Percentiles rank a stretch among this genome's conserved stretches.
Conservation (phyloP, 1,140 invertebrate genomes). For the Ips nitidus region DNA sequence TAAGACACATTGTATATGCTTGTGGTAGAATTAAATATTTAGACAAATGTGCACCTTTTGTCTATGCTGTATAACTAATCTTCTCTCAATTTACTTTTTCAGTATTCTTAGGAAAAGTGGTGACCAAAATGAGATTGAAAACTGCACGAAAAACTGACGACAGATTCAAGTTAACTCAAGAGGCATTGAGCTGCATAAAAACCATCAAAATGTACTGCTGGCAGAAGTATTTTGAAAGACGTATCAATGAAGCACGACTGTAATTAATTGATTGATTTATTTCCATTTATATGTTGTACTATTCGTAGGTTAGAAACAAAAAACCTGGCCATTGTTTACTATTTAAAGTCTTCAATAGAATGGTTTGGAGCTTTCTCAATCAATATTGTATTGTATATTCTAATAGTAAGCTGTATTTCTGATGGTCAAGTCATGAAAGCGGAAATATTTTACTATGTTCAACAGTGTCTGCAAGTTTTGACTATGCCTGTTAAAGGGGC, state of each 20-base stretch:
- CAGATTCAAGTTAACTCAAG: slow-evolving; percentile 41
- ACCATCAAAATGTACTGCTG: slow-evolving; percentile 46
- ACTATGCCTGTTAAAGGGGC: slow-evolving; percentile 71
- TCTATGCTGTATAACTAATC: no score
- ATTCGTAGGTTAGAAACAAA: slow-evolving; percentile 39
- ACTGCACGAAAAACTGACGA: slow-evolving; percentile 42
- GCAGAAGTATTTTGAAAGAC: slow-evolving; percentile 40
- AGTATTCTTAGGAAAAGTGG: slow-evolving; percentile 35
- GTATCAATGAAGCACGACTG: slow-evolving; percentile 36
- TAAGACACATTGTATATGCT: no score
- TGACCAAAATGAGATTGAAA: slow-evolving; percentile 33
- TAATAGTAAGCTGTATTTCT: slow-evolving; percentile 73
- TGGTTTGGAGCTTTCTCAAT: slow-evolving; percentile 62
- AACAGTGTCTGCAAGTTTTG: slow-evolving; percentile 72
- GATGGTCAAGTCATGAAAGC: slow-evolving; percentile 67
- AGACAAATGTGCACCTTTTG: no score
- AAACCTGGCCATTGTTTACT: slow-evolving; percentile 37
- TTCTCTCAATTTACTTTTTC: background rate
- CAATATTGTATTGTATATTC: slow-evolving; percentile 53
- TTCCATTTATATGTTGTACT: background rate
- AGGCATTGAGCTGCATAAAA: slow-evolving; percentile 42
- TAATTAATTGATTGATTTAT: slow-evolving; percentile 15
- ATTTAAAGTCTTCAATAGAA: slow-evolving; percentile 38
- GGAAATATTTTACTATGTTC: slow-evolving; percentile 73
- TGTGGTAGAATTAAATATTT: no score